Base-by-base conservation (phyloP, 1,140 invertebrate genomes). In the Lordiphosa collinella region DNA sequence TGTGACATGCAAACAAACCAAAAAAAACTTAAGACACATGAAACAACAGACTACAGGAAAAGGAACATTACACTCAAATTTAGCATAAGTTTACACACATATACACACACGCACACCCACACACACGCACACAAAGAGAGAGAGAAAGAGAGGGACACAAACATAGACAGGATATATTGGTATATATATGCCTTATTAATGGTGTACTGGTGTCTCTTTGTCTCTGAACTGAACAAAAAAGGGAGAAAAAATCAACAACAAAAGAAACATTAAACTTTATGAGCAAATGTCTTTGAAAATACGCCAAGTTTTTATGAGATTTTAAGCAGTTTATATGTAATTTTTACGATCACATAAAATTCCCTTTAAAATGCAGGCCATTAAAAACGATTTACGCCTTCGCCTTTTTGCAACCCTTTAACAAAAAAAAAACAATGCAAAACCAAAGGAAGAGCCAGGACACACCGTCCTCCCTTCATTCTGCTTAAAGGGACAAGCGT, bases 271-370 rank as follows among this genome's bases (percentile, higher is more conserved):
- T 70, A 75, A 82, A 82, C 74, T 82, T 79, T 78, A 79, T 73
- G 75, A 55, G 43, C 57, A 53, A 79, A 75, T 75, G 63, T 71
- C 64, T 74, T 59, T 38, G 48, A 78, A 22, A 55, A 79, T 59
- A 68, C 75, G 64, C 58, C 68, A 50, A 80, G 35, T 65, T 84
- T 84, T 85, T 84, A 79, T 84, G 69, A 56, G 79, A 85, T 84
- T 84, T 84, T 78, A 85, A 82, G 76, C 78, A 82, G 72, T 76
- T 82, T 84, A 82, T 80, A 80, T 82, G 76, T 61, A 76, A 76
- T 72, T 76, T 86, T 76, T 73, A 86, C 71, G 82, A 82, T 84
- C 68, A 52, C 76, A 86, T 82, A 76, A 82, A 86, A 86, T 64
- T 68, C 55, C 68, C 52, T 84, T 85, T 44, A 44, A 82, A 85